Evolutionary conservation across 1,140 invertebrate genomes (phyloP).

Genomic region (Lamellibrachia luymesi): DNA sequence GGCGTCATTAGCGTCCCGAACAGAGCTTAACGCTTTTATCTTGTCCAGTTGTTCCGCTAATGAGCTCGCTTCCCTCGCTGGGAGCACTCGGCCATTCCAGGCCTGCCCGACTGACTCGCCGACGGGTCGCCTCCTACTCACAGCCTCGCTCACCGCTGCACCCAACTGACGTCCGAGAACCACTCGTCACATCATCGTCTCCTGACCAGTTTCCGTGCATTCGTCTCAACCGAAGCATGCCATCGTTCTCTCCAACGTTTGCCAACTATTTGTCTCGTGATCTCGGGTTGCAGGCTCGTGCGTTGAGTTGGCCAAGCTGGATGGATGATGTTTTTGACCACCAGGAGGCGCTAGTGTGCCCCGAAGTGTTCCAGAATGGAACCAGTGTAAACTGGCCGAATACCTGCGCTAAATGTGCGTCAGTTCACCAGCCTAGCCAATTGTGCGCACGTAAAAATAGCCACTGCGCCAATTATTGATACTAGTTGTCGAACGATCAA

Average conservation of each 20-base stretch:
- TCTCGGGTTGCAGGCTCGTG: too few relatives aligned
- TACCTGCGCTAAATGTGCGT: not conserved
- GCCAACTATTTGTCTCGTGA: too few relatives aligned
- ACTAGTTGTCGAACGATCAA: not conserved
- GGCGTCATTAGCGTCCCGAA: not conserved
- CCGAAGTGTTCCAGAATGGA: not conserved
- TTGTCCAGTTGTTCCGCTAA: not conserved
- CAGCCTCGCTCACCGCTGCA: not conserved
- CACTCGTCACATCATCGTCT: too few relatives aligned
- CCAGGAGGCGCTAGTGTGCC: not conserved
- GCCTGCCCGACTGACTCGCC: too few relatives aligned
- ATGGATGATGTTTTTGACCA: not conserved
- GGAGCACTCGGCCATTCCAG: not conserved
- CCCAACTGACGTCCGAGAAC: not conserved
- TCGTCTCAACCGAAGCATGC: too few relatives aligned
- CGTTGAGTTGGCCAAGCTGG: not conserved
- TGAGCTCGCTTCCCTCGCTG: not conserved
- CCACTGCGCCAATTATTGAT: not conserved
- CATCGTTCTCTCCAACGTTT: too few relatives aligned
- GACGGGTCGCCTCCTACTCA: not conserved
- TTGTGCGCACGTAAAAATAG: not conserved
- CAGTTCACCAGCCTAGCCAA: not conserved
- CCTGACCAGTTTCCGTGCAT: too few relatives aligned
- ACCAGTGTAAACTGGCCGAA: not conserved
- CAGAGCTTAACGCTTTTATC: conserved; percentile 4